A percentile compares a stretch with the other conserved stretches of the same genome.
Conservation (phyloP, 2,888 invertebrate genomes). For the Acanthacorydalis orientalis region DNA sequence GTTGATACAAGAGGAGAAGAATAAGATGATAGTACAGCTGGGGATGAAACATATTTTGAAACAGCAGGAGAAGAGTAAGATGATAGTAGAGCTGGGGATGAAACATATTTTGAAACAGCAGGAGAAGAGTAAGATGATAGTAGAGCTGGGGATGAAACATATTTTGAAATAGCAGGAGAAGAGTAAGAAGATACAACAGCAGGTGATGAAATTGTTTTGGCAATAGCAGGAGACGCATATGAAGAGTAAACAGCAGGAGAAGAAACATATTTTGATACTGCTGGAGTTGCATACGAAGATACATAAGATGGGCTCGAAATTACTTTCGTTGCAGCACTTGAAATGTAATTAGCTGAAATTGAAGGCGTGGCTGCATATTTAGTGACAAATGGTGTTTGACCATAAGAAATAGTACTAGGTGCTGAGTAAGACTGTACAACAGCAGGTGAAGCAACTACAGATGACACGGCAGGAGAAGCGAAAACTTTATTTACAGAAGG, state of each 20-base stretch:
- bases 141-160: constrained; percentile 6
- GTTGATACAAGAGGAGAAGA: constrained; percentile 3
- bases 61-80: constrained; percentile 11
- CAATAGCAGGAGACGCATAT: constrained; percentile 7
- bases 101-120: constrained; percentile 6
- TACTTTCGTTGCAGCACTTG: constrained; percentile 10
- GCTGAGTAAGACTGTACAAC: not conserved
- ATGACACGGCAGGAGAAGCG: constrained; percentile 21
- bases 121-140: constrained; percentile 19
- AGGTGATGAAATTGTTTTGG: constrained; percentile 5
- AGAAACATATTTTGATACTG: constrained; percentile 4
- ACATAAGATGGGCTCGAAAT: constrained; percentile 11
- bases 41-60: constrained; percentile 5
- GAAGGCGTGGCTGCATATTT: not conserved
- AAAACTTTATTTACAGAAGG: constrained; percentile 20
- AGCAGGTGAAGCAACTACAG: constrained; percentile 20
- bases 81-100: constrained; percentile 17
- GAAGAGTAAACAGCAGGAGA: constrained; percentile 13
- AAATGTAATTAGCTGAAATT: constrained; percentile 5
- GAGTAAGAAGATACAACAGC: constrained; percentile 7
- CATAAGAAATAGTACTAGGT: constrained; percentile 8
- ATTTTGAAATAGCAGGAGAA: constrained; percentile 6
- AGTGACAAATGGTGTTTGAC: not conserved
- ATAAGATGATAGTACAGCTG: constrained; percentile 5
- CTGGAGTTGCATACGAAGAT: constrained; percentile 12